These are phyloP conservation scores for Brotula barbata DNA, from an alignment of 2,797 vertebrate species.

Conservation along the genomic window DNA sequence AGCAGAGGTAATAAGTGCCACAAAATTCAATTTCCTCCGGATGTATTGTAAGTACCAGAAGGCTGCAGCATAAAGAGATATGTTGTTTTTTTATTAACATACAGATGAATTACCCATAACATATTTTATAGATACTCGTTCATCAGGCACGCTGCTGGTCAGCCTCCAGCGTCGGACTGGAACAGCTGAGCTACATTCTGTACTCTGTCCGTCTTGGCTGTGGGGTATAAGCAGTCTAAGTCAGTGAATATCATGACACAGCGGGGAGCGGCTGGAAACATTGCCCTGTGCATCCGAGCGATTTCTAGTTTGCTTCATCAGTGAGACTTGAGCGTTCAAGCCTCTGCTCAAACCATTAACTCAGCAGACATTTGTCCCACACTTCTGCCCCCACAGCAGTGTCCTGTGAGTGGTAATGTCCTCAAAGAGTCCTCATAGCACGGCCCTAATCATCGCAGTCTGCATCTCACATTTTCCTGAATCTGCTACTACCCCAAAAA, in stretches of 20 bases:
- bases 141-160: constrained; percentile 34
- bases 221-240: constrained; percentile 57
- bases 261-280: constrained; percentile 43
- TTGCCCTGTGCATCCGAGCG: constrained; percentile 21
- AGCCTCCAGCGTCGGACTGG: constrained; percentile 37
- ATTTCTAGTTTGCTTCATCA: constrained; percentile 48
- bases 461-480: constrained; percentile 30
- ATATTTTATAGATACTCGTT: constrained; percentile 7
- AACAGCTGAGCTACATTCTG: constrained; percentile 32
- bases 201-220: constrained; percentile 55
- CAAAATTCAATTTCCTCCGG: too few relatives aligned
- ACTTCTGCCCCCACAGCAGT: constrained; percentile 23
- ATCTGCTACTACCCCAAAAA: constrained; percentile 47
- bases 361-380: constrained; percentile 38
- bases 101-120: too few relatives aligned
- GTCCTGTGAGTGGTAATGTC: constrained; percentile 23
- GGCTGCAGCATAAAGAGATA: too few relatives aligned
- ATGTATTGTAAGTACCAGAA: too few relatives aligned
- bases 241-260: constrained; percentile 56
- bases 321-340: constrained; percentile 43
- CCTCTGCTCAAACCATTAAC: constrained; percentile 48
- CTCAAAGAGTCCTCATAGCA: constrained; percentile 34
- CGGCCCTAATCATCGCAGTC: constrained; percentile 42
- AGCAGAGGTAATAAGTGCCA: too few relatives aligned
- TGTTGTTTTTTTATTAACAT: too few relatives aligned